Conservation (phyloP, 2,113 vertebrate species). For the Chlamydotis undulata region DNA sequence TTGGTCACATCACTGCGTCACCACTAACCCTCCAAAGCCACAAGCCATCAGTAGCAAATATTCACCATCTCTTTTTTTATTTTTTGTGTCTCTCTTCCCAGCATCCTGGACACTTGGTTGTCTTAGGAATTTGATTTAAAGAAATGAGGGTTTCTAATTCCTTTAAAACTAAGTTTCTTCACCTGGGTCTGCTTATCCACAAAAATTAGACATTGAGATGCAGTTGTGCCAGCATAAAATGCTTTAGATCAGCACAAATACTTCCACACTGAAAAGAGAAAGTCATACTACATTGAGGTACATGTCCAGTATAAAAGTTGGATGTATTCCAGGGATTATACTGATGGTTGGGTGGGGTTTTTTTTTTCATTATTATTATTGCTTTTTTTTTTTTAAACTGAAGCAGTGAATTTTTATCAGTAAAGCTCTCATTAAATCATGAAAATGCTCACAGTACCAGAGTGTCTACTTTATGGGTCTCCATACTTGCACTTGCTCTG, state of each 20-base stretch:
- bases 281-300: background rate
- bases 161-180: background rate
- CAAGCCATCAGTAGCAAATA: background rate
- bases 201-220: background rate
- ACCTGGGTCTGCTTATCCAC: background rate
- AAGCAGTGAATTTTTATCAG: background rate
- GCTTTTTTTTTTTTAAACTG: background rate
- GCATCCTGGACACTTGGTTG: background rate
- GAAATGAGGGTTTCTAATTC: background rate
- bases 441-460: background rate
- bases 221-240: background rate
- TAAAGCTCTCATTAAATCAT: background rate
- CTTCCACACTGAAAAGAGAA: background rate
- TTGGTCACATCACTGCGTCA: background rate
- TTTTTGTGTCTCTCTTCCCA: background rate
- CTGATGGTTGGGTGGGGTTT: background rate
- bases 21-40: background rate
- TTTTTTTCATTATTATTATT: background rate
- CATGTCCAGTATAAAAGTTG: background rate
- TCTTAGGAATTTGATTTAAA: background rate
- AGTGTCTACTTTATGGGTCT: background rate
- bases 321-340: background rate
- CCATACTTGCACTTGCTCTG: background rate
- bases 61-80: background rate
- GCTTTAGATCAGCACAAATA: background rate